phyloP scores from a whole-genome alignment of 2,888 invertebrate genomes.

The Penaeus monodon region DNA sequence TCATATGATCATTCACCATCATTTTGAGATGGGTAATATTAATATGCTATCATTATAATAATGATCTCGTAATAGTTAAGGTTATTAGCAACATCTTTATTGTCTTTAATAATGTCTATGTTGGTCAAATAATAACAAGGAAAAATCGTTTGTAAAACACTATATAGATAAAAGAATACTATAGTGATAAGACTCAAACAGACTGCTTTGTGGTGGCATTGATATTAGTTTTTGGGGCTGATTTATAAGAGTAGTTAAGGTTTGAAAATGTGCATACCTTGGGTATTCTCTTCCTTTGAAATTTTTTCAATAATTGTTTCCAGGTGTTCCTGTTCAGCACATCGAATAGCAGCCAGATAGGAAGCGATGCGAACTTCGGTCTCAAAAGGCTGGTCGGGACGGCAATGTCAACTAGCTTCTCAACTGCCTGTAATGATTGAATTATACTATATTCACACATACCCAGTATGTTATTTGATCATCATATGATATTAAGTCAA shows the following conservation, averaged over 20 bases:
- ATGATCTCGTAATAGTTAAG: constrained; percentile 48
- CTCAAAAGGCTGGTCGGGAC: not conserved
- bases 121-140: too few species aligned
- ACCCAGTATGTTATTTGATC: too few species aligned
- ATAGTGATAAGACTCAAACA: not conserved
- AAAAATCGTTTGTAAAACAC: not conserved
- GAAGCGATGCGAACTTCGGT: constrained; percentile 50
- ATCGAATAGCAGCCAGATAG: constrained; percentile 36
- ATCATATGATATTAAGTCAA: too few species aligned
- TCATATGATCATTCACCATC: constrained; percentile 20
- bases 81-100: constrained; percentile 22
- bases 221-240: too few species aligned
- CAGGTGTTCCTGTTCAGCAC: constrained; percentile 33
- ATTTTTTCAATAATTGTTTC: constrained; percentile 16
- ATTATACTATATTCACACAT: too few species aligned
- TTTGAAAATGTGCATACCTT: constrained; percentile 15
- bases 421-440: constrained; percentile 11
- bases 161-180: not conserved
- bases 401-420: constrained; percentile 17
- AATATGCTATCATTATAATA: constrained; percentile 29
- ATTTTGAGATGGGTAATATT: constrained; percentile 42
- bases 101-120: constrained; percentile 28
- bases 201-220: not conserved
- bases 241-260: not conserved
- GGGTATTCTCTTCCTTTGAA: constrained; percentile 37